Percentiles rank a stretch among this genome's conserved stretches.
These are phyloP conservation scores for Diadophis punctatus DNA, from an alignment of 2,113 vertebrate genomes.

Conservation along the genomic window DNA sequence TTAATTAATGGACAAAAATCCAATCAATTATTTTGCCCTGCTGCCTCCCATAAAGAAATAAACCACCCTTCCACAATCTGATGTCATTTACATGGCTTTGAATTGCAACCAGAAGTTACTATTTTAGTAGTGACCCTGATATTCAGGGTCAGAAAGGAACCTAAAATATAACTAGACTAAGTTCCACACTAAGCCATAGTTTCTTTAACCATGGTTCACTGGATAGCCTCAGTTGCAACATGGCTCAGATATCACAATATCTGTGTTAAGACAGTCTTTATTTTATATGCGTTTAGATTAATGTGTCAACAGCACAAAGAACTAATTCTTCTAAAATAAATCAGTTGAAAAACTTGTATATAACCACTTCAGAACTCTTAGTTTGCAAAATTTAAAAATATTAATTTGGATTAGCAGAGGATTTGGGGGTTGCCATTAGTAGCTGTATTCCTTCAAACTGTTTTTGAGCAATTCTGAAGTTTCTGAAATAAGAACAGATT, in stretches of 20 bases:
- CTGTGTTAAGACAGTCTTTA: neutral
- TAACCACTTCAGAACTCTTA: neutral
- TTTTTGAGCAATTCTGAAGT: slow-evolving; percentile 26
- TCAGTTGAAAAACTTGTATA: neutral
- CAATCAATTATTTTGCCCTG: neutral
- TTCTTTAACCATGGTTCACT: neutral
- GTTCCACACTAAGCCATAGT: neutral
- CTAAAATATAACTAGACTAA: neutral
- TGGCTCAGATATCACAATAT: neutral
- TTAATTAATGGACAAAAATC: neutral
- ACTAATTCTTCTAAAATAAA: neutral
- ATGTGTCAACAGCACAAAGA: neutral
- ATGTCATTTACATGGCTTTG: neutral
- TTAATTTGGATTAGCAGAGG: neutral
- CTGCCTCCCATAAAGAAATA: neutral
- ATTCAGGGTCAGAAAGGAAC: neutral
- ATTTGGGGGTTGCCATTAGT: neutral
- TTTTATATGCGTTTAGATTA: neutral
- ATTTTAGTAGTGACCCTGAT: neutral
- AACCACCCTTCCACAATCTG: neutral
- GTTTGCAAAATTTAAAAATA: neutral
- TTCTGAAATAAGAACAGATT: slow-evolving; percentile 40
- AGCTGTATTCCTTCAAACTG: slow-evolving; percentile 25
- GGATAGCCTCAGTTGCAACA: neutral
- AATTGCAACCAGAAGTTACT: neutral